phyloP scores from a whole-genome alignment of 2,888 invertebrate genomes.

The Anthoptus insignis region DNA sequence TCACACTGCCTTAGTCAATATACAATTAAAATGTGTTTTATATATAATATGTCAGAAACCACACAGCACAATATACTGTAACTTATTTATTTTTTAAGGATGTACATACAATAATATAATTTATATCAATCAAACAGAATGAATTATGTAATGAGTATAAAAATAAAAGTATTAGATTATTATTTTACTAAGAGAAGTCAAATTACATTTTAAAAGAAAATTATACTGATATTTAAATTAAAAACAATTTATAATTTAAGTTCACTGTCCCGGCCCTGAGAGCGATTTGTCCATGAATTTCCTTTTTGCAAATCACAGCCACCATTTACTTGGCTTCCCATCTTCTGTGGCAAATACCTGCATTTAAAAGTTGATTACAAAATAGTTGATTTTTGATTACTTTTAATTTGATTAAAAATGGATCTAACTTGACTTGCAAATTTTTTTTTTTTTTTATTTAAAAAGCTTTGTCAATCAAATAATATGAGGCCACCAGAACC shows the following conservation, averaged over 20 bases:
- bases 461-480: too few relatives aligned
- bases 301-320: slow-evolving; percentile 99
- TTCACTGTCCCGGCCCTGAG: slow-evolving; percentile 94
- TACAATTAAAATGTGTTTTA: neutral
- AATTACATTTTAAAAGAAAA: slow-evolving; percentile 18
- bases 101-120: neutral
- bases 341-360: slow-evolving; percentile 94
- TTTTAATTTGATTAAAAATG: too few relatives aligned
- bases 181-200: slow-evolving; percentile 14
- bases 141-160: neutral
- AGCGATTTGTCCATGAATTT: slow-evolving; percentile 99
- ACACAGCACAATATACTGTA: neutral
- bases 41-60: neutral
- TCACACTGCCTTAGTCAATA: neutral
- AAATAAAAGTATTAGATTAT: neutral
- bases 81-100: slow-evolving; percentile 1
- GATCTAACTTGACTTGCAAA: too few relatives aligned
- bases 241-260: slow-evolving; percentile 21
- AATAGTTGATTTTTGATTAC: too few relatives aligned
- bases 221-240: slow-evolving; percentile 28
- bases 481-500: too few relatives aligned
- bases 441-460: too few relatives aligned
- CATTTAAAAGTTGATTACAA: slow-evolving; percentile 35
- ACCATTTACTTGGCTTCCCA: slow-evolving; percentile 99
- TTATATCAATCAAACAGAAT: neutral